These are phyloP conservation scores for Tribolium castaneum DNA, from an alignment of 1,140 invertebrate species.

Conservation along the genomic window DNA sequence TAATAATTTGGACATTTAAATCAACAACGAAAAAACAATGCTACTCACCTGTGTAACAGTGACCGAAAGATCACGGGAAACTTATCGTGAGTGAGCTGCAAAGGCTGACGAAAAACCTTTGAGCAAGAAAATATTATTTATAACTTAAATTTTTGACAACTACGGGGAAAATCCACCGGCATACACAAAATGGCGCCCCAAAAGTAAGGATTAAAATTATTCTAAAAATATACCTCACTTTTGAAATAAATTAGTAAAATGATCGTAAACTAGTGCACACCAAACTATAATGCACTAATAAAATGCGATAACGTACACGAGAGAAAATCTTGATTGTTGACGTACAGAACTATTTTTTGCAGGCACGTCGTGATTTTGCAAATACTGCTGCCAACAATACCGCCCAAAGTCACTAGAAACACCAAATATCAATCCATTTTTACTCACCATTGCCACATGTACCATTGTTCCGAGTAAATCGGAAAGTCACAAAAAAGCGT, in stretches of 20 bases:
- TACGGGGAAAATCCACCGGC: conserved; percentile 60
- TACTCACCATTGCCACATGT: not conserved
- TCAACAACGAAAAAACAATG: conserved; percentile 23
- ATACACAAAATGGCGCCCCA: conserved; percentile 63
- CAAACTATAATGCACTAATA: conserved; percentile 42
- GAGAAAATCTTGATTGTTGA: conserved; percentile 60
- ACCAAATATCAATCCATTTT: not conserved
- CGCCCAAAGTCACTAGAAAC: not conserved
- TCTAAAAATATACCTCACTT: conserved; percentile 51
- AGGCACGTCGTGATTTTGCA: conserved; percentile 63
- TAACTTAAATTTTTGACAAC: conserved; percentile 56
- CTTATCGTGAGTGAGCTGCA: not conserved
- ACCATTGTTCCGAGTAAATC: not conserved
- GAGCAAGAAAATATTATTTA: conserved; percentile 37
- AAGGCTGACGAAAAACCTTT: conserved; percentile 9
- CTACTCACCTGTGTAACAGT: not conserved
- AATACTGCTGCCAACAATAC: conserved; percentile 47
- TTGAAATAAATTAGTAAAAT: conserved; percentile 10
- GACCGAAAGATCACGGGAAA: conserved; percentile 35
- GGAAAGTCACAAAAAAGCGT: too few relatives aligned
- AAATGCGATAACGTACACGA: conserved; percentile 50
- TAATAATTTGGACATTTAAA: conserved; percentile 40
- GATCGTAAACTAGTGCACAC: conserved; percentile 1
- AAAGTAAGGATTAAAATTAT: conserved; percentile 59
- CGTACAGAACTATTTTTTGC: conserved; percentile 60